Evolutionary conservation across 1,140 invertebrate genomes (phyloP).

Genomic region (Cherax quadricarinatus): DNA sequence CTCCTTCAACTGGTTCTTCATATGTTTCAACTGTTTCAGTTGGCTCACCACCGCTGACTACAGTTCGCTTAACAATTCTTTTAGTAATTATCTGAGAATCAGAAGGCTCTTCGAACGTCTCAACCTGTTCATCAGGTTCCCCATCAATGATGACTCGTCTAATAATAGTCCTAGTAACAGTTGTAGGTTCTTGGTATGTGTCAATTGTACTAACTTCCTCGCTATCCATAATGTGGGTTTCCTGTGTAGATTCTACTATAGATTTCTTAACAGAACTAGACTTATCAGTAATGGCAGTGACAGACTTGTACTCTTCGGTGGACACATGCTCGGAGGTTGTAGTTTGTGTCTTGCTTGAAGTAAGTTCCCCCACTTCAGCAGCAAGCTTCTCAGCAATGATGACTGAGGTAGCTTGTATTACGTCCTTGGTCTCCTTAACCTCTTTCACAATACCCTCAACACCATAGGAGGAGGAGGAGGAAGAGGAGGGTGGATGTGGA

Average conservation of each 20-base stretch:
- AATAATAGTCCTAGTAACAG: conserved; percentile 18
- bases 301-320: conserved; percentile 70
- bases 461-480: conserved; percentile 54
- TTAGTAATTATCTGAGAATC: neutral
- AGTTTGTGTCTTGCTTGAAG: conserved; percentile 59
- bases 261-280: conserved; percentile 56
- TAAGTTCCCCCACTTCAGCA: conserved; percentile 50
- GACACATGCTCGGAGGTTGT: conserved; percentile 65
- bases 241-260: conserved; percentile 45
- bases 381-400: conserved; percentile 31
- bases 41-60: neutral
- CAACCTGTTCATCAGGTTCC: neutral
- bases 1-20: neutral
- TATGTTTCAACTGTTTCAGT: conserved; percentile 1
- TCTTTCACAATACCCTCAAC: conserved; percentile 65
- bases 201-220: conserved; percentile 33
- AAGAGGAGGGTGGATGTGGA: conserved; percentile 37
- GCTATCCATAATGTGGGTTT: conserved; percentile 37
- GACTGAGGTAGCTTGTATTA: conserved; percentile 38
- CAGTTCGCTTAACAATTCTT: neutral
- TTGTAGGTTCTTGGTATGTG: neutral
- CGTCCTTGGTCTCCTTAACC: conserved; percentile 49
- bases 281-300: conserved; percentile 73
- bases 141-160: conserved; percentile 12
- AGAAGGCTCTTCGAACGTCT: neutral